Base-by-base conservation (phyloP, 2,797 vertebrate genomes). In the Hafferia zeledoni region DNA sequence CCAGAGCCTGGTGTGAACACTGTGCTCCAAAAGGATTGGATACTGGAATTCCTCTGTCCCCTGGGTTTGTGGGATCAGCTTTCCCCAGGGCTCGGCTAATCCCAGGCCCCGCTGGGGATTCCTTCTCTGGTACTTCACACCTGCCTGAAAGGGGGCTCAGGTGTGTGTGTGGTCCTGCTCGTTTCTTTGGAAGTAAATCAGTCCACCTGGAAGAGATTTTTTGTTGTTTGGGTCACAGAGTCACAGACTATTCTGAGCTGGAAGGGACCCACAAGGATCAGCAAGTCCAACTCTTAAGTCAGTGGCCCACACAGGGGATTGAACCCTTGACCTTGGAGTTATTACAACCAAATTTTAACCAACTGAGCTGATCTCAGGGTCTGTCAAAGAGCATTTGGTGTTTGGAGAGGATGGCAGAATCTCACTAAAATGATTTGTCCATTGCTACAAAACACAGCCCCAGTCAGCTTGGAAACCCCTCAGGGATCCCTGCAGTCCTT, bases 401-500 rank as follows among this genome's bases (percentile, higher is more conserved):
- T 70, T 82, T 53, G 60, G 31, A 60, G 53, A 30, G 44, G 53
- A 37, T 64, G 24, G 15, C 22, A 41, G 16, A 82, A 30, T 27
- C 67, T 91, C 28, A 15, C 23, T 57, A 22, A 46, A 70, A 74
- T 76, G 1, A 25, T 35, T 59, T 77, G 11, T 52, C 4, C 1
- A 0, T 49, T 71, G 20, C 49, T 46, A 0, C 11, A 19, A 27
- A 78, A 18, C 10, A 4, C 31, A 64, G 12, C 9, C 30, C 5
- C 8, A 37, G 31, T 30, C 44, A 53, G 31, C 47, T 49, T 70
- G 41, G 61, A 63, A 83, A 60, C 10, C 6, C 33, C 74, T 43
- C 11, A 3, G 55, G 20, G 10, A 30, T 79, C 47, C 19, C 37
- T 4, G 4, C 22, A 69, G 59, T 27, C 18, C 78, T 46, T 15